Base-by-base conservation (phyloP, 2,888 invertebrate genomes). In the Eledona agricola region DNA sequence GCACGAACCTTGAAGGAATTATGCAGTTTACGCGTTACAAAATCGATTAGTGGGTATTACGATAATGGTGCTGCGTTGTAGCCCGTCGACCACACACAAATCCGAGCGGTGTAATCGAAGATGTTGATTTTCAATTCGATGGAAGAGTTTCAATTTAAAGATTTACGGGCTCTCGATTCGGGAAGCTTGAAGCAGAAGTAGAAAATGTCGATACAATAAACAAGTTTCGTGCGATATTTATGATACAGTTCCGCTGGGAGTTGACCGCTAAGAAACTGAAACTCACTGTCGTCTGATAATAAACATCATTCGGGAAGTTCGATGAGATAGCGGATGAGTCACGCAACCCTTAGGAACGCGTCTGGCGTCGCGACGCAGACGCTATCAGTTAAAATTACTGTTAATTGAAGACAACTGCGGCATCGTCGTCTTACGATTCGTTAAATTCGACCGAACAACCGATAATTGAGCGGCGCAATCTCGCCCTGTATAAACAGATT, bases 401-500 rank as follows among this genome's bases (percentile, higher is more conserved):
- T n/a, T 22, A 19, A 35, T 19, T 19, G 19, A 29, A 4, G 31
- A 31, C 9, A 31, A 13, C 7, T 3, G 3, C 25, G 5, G 7
- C 7, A 6, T 6, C 3, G 25, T 32, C 45, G 34, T 45, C 45
- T 45, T 34, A 34, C 34, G 25, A 45, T 45, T 45, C 37, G 37
- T 47, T 47, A 26, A 28, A 17, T 29, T 37, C 29, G 17, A 46
- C 34, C 47, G 13, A 47, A n/a, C 28, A 25, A 43, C 22, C 31
- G 31, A 47, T 47, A 47, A 47, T 47, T 37, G 28, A 37, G 13
- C 29, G 19, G 47, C 29, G 26, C 12, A 37, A 37, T 37, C 37
- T 47, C 47, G 28, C 29, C 29, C 29, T 47, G 16, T 37, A 47
- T 26, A 37, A 47, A 37, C 47, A 47, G 47, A 37, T 47, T 47